These are phyloP conservation scores for Propithecus coquereli DNA, from an alignment of 2,113 vertebrate species.

Conservation along the genomic window DNA sequence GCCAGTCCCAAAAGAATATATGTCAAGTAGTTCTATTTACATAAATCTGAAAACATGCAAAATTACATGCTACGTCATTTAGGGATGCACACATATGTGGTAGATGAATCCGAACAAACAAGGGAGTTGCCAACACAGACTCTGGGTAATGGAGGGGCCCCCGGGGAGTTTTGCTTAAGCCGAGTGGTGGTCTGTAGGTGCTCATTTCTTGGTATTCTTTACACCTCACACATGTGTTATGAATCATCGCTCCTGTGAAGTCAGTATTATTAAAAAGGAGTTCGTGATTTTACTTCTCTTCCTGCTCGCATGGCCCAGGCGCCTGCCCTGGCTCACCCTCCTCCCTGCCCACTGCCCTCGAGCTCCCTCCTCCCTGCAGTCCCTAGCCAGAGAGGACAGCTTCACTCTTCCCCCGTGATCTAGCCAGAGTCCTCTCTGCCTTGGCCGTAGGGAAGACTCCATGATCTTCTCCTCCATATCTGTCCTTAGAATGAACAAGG, in stretches of 20 bases:
- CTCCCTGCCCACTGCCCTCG: too few species aligned
- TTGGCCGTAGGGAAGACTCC: neutral
- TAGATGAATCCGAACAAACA: neutral
- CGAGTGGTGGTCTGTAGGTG: too few species aligned
- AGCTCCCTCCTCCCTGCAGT: neutral
- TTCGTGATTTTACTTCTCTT: too few species aligned
- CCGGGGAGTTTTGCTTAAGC: neutral
- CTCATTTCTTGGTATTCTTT: neutral
- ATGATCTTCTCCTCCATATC: neutral
- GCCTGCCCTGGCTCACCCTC: fast-evolving
- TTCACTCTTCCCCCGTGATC: neutral
- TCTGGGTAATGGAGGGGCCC: neutral
- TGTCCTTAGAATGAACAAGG: neutral
- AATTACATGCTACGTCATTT: neutral
- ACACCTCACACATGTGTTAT: fast-evolving
- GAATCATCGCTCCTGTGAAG: neutral
- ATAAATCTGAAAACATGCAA: neutral
- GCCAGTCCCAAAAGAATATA: neutral
- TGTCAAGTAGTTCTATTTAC: neutral
- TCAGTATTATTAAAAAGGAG: neutral
- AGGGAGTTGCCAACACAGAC: neutral
- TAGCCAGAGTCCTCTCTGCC: neutral
- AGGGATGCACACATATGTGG: too few species aligned
- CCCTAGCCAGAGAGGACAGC: neutral
- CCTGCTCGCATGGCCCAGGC: too few species aligned